phyloP scores from a whole-genome alignment of 1,140 invertebrate species.

The Chrysomallon squamiferum region DNA sequence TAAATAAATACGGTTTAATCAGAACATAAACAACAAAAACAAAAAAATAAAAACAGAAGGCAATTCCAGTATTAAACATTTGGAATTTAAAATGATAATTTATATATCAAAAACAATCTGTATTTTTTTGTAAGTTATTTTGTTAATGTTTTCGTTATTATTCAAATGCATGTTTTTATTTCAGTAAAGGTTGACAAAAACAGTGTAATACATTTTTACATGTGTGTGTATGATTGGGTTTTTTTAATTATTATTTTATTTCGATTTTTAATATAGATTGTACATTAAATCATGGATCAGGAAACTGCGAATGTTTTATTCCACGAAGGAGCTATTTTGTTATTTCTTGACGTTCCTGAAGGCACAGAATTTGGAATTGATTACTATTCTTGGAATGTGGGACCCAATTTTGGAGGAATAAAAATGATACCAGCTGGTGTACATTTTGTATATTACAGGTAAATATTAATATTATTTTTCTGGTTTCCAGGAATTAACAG shows the following conservation, averaged over 20 bases:
- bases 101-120: no score
- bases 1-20: no score
- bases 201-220: no score
- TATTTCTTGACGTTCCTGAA: conserved; percentile 81
- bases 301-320: conserved; percentile 80
- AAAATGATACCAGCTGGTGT: conserved; percentile 99
- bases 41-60: no score
- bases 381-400: conserved; percentile 91
- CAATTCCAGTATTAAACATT: no score
- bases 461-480: conserved; percentile 11
- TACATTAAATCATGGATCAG: conserved; percentile 85
- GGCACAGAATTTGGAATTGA: conserved; percentile 97
- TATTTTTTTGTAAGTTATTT: not conserved
- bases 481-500: not conserved
- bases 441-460: conserved; percentile 93
- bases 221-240: not conserved
- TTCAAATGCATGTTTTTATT: not conserved
- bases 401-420: conserved; percentile 89
- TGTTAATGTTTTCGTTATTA: not conserved
- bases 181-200: not conserved
- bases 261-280: no score
- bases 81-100: no score
- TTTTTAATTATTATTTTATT: not conserved
- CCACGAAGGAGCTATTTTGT: conserved; percentile 80
- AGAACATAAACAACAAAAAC: no score